Conservation (phyloP, 2,113 vertebrate species). For the Formicarius rufipectus region DNA sequence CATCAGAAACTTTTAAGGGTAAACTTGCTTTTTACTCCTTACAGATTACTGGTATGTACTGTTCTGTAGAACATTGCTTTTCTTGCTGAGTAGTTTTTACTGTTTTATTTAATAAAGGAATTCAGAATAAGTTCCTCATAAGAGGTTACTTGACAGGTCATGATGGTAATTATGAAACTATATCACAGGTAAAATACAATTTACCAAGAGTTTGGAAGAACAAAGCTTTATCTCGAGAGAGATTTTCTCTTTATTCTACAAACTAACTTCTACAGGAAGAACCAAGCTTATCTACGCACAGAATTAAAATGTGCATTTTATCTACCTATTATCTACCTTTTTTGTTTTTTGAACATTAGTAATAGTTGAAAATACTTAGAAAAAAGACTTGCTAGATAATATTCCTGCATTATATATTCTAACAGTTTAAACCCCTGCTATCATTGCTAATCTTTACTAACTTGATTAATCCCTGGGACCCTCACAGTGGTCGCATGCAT, state of each 20-base stretch:
- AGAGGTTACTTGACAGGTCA: background rate
- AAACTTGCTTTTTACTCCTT: slow-evolving; percentile 29
- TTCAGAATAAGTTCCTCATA: slow-evolving; percentile 13
- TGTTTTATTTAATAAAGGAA: slow-evolving; percentile 23
- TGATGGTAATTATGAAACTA: background rate
- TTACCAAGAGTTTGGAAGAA: background rate
- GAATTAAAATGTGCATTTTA: background rate
- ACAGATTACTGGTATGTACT: background rate
- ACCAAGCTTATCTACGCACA: background rate
- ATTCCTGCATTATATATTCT: background rate
- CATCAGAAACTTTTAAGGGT: slow-evolving; percentile 16
- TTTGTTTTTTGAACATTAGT: background rate
- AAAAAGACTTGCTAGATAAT: background rate
- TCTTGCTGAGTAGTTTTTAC: background rate
- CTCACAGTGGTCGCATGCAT: background rate
- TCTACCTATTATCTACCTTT: background rate
- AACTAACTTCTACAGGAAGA: background rate
- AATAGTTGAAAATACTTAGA: background rate
- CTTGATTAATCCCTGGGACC: background rate
- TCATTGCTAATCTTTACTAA: slow-evolving; percentile 13
- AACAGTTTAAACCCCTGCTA: background rate
- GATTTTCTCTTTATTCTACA: background rate
- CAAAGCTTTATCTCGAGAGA: background rate
- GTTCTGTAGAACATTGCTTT: background rate
- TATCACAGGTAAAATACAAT: background rate